Evolutionary conservation across 2,888 invertebrate genomes (phyloP).

Genomic region (Clitarchus hookeri): DNA sequence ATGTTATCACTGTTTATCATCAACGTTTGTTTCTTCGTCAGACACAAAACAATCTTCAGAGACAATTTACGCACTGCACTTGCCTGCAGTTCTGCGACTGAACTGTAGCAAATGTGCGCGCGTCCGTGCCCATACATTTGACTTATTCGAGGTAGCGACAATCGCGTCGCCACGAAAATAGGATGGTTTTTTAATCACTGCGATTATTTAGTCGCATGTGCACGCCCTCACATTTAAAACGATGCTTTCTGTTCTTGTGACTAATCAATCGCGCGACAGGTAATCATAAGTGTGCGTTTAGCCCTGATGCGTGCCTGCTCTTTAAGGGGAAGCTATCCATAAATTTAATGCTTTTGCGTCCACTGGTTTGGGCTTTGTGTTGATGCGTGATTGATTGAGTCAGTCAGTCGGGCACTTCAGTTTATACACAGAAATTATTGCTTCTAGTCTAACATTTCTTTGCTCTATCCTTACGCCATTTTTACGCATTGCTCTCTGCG

Average conservation of each 20-base stretch:
- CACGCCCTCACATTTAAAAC: slow-evolving; percentile 11
- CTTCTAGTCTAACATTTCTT: no score
- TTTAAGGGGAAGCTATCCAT: no score
- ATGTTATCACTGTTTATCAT: background rate
- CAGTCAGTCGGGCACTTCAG: no score
- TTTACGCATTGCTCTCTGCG: no score
- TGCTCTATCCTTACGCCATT: no score
- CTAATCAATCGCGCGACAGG: slow-evolving; percentile 2
- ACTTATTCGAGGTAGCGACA: background rate
- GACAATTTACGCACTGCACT: background rate
- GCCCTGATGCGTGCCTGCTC: background rate
- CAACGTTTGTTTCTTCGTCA: background rate
- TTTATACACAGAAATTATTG: no score
- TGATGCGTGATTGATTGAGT: no score
- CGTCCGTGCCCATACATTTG: slow-evolving; percentile 20
- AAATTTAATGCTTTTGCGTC: no score
- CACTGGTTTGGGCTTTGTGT: no score
- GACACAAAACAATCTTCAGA: background rate
- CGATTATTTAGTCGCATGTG: slow-evolving; percentile 28
- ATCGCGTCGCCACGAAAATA: slow-evolving; percentile 23
- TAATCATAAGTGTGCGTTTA: slow-evolving; percentile 20
- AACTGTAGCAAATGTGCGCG: slow-evolving; percentile 20
- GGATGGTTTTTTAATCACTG: slow-evolving; percentile 23
- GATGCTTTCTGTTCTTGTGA: background rate
- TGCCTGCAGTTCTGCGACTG: background rate